Percentiles rank a stretch among this genome's conserved stretches.
phyloP scores from a whole-genome alignment of 2,888 invertebrate genomes.

The Andricus curvator region DNA sequence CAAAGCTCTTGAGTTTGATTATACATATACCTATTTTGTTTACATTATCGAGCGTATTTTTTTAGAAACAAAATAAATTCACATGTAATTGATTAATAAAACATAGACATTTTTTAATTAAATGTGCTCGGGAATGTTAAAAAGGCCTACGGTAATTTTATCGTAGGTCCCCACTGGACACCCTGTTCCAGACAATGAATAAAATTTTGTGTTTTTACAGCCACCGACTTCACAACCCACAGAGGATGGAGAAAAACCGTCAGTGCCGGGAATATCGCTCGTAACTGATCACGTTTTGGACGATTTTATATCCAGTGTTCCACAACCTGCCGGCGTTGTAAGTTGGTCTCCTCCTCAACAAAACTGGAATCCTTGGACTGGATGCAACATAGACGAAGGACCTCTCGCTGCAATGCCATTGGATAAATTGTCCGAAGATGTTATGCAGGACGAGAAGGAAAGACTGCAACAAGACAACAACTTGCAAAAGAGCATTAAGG shows the following conservation, averaged over 20 bases:
- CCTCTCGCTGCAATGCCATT: constrained; percentile 85
- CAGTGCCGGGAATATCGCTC: constrained; percentile 78
- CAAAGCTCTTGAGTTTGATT: too few species aligned
- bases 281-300: constrained; percentile 81
- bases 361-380: constrained; percentile 99
- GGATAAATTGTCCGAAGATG: constrained; percentile 87
- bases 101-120: too few species aligned
- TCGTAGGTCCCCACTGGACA: too few species aligned
- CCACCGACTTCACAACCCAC: neutral
- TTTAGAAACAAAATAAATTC: too few species aligned
- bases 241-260: neutral
- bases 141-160: too few species aligned
- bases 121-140: too few species aligned
- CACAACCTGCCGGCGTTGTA: constrained; percentile 88
- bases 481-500: constrained; percentile 81
- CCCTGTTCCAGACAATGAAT: too few species aligned
- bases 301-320: constrained; percentile 84
- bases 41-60: too few species aligned
- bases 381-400: constrained; percentile 97
- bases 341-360: constrained; percentile 97
- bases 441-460: constrained; percentile 84
- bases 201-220: neutral
- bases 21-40: too few species aligned
- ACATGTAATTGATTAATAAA: too few species aligned
- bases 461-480: constrained; percentile 82